Base-by-base conservation (phyloP, 37 sponge, comb jelly and placozoan species). In the Aphrocallistes beatrix region DNA sequence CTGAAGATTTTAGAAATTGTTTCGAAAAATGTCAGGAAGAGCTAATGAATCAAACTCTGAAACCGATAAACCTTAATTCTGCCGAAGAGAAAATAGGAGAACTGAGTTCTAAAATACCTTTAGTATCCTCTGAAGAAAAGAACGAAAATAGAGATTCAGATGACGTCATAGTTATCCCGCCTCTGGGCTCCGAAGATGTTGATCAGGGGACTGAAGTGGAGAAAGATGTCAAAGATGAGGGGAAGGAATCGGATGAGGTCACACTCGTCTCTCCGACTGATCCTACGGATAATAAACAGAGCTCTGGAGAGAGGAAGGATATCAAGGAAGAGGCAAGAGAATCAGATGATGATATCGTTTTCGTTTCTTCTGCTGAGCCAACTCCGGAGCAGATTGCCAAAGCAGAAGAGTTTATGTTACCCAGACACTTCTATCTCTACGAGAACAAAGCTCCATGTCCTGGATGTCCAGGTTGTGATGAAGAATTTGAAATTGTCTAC, bases 391-490 rank as follows among this genome's bases (percentile, higher is more conserved):
- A 92, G 30, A 45, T 90, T 21, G 83, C 83, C 38, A 83, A 84
- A 36, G 92, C 91, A 23, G 45, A 83, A 32, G n/a, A 85, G 37
- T 88, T 81, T 17, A 40, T 88, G 86, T 82, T 96, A 39, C 96
- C 96, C 0, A 83, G 32, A 23, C 38, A 87, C 16, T 93, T 96
- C 86, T 96, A 89, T 39, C 82, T 86, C 21, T 93, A 93, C 84
- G 87, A 93, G 37, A 50, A 83, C 3, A 88, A 86, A 37, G 84
- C 91, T 30, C 36, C 85, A 37, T 92, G 93, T 37, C 84, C 92
- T 51, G 95, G 95, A 21, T 94, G 95, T 50, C 82, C 89, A 37
- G 95, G 95, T 23, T 94, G 95, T 45, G 37, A 34, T 0, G 94
- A 91, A 85, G 84, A 86, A n/a, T 82, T 9, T 39, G 85, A 40